phyloP scores from a whole-genome alignment of 2,113 vertebrate species.

The Dascyllus trimaculatus region DNA sequence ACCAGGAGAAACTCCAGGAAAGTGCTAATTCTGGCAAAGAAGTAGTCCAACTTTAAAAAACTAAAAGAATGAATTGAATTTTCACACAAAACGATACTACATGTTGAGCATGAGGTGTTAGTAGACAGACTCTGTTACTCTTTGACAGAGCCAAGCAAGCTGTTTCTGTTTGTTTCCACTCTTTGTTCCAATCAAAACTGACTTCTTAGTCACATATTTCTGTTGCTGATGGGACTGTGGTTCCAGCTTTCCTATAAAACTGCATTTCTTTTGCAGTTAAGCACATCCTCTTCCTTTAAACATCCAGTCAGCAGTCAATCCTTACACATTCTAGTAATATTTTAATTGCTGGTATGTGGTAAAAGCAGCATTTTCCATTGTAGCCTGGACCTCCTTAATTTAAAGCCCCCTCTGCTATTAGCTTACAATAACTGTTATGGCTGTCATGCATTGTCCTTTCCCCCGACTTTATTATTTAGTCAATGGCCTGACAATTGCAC shows the following conservation, averaged over 20 bases:
- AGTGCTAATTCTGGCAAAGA: not conserved
- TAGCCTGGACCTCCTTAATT: not conserved
- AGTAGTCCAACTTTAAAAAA: not conserved
- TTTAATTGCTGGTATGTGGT: conserved; percentile 4
- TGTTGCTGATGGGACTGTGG: not conserved
- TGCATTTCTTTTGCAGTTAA: not conserved
- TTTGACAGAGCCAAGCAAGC: too few relatives aligned
- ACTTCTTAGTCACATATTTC: not conserved
- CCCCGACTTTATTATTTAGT: conserved; percentile 2
- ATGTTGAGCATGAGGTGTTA: not conserved
- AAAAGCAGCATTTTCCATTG: not conserved
- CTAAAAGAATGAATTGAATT: not conserved
- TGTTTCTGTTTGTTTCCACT: not conserved
- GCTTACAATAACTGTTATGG: not conserved
- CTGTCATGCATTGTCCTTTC: not conserved
- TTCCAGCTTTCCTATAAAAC: not conserved
- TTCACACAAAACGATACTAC: not conserved
- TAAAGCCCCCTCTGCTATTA: not conserved
- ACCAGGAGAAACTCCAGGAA: not conserved
- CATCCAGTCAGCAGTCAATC: not conserved
- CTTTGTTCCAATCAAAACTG: not conserved
- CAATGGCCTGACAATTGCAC: conserved; percentile 26
- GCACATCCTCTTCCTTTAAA: not conserved
- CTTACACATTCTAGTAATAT: not conserved
- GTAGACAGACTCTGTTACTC: not conserved